Percentiles rank a stretch among this genome's conserved stretches.
Conservation (phyloP, 2,888 invertebrate genomes). For the Drosophila infuscata region DNA sequence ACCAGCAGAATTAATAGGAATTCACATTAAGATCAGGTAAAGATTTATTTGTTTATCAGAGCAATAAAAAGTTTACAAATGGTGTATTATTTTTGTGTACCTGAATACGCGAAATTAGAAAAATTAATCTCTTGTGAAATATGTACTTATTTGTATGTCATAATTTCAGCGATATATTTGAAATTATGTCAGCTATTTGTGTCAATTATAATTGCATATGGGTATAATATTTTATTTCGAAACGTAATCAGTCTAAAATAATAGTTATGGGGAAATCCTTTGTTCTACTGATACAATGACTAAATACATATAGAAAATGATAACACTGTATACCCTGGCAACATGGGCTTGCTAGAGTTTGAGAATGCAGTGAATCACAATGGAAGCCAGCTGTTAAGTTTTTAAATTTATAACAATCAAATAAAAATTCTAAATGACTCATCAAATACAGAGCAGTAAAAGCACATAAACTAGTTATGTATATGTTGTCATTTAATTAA, state of each 20-base stretch:
- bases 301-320: conserved; percentile 14
- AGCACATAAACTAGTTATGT: not conserved
- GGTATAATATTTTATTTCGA: not conserved
- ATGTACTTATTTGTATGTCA: conserved; percentile 6
- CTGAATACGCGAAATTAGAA: conserved; percentile 28
- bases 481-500: conserved; percentile 28
- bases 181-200: conserved; percentile 37
- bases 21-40: not conserved
- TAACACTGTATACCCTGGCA: conserved; percentile 18
- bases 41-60: conserved; percentile 12
- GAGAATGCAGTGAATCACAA: conserved; percentile 33
- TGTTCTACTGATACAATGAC: conserved; percentile 4
- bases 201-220: not conserved
- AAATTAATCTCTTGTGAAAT: conserved; percentile 2
- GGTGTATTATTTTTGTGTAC: conserved; percentile 7
- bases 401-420: conserved; percentile 10
- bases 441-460: conserved; percentile 9
- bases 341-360: not conserved
- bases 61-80: conserved; percentile 16
- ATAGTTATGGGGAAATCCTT: conserved; percentile 2
- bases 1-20: not conserved
- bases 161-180: conserved; percentile 17
- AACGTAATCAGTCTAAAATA: conserved; percentile 9
- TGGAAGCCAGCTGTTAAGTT: not conserved
- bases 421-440: conserved; percentile 24